A percentile compares a stretch with the other conserved stretches of the same genome.
Conservation (phyloP, 92 coral and sea anemone species). For the Palythoa heliodiscus region DNA sequence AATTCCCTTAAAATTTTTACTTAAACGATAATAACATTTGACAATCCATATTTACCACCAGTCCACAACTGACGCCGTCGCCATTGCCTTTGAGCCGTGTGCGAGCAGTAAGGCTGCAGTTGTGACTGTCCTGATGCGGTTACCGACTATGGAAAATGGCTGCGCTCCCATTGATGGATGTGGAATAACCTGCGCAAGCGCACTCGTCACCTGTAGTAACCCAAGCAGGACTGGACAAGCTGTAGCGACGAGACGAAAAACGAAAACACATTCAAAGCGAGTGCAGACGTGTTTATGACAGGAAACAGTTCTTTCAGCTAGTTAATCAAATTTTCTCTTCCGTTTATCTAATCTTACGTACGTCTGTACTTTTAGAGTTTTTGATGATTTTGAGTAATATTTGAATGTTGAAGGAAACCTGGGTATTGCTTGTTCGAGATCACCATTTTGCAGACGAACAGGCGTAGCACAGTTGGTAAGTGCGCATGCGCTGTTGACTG, state of each 20-base stretch:
- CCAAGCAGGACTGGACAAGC: background rate
- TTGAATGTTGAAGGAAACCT: too few relatives aligned
- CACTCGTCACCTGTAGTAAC: slow-evolving; percentile 17
- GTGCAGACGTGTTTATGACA: slow-evolving; percentile 32
- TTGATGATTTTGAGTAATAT: too few relatives aligned
- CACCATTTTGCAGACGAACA: too few relatives aligned
- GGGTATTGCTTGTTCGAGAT: too few relatives aligned
- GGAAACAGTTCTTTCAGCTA: background rate
- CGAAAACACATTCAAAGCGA: background rate
- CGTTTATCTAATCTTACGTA: background rate
- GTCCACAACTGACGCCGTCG: slow-evolving; percentile 14
- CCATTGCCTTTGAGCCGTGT: slow-evolving; percentile 31
- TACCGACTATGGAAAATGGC: slow-evolving; percentile 22
- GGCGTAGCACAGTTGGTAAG: too few relatives aligned
- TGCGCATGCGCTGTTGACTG: too few relatives aligned
- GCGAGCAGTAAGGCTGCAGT: slow-evolving; percentile 17
- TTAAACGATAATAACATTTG: too few relatives aligned
- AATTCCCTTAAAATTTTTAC: too few relatives aligned
- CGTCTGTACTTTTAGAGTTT: background rate
- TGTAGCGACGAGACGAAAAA: background rate
- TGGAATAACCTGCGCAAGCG: slow-evolving; percentile 33
- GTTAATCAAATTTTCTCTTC: background rate
- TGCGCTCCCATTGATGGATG: slow-evolving; percentile 30
- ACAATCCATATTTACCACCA: background rate
- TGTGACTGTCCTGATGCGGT: slow-evolving; percentile 12